Conservation (phyloP, 2,113 vertebrate genomes). For the Tylochromis polylepis region DNA sequence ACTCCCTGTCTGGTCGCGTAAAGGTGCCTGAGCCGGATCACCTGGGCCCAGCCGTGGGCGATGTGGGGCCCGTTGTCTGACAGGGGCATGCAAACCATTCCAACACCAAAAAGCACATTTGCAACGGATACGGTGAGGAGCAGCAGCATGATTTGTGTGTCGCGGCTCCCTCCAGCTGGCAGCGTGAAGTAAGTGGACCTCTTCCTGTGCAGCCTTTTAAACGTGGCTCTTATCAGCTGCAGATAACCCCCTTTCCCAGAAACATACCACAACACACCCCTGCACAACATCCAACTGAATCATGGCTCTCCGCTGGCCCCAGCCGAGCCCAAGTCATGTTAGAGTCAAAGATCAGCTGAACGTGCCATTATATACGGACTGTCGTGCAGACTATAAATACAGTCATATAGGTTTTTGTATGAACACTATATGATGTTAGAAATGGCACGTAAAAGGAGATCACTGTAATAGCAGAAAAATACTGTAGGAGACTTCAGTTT, state of each 20-base stretch:
- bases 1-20: constrained; percentile 81
- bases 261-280: constrained; percentile 70
- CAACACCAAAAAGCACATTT: constrained; percentile 44
- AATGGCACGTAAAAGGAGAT: background rate
- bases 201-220: constrained; percentile 75
- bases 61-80: constrained; percentile 79
- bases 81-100: constrained; percentile 59
- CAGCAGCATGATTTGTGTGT: constrained; percentile 37
- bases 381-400: background rate
- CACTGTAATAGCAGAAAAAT: background rate
- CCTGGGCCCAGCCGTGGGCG: constrained; percentile 82
- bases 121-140: constrained; percentile 49
- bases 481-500: background rate
- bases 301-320: background rate
- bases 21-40: constrained; percentile 82
- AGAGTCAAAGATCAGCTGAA: background rate
- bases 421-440: background rate
- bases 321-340: background rate
- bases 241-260: constrained; percentile 75
- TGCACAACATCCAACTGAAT: constrained; percentile 57
- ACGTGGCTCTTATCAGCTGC: constrained; percentile 73
- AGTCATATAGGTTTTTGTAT: background rate
- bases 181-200: constrained; percentile 4
- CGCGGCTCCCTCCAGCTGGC: background rate
- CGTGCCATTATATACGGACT: background rate